phyloP scores from a whole-genome alignment of 1,140 invertebrate species.

The Aleiodes sp. region DNA sequence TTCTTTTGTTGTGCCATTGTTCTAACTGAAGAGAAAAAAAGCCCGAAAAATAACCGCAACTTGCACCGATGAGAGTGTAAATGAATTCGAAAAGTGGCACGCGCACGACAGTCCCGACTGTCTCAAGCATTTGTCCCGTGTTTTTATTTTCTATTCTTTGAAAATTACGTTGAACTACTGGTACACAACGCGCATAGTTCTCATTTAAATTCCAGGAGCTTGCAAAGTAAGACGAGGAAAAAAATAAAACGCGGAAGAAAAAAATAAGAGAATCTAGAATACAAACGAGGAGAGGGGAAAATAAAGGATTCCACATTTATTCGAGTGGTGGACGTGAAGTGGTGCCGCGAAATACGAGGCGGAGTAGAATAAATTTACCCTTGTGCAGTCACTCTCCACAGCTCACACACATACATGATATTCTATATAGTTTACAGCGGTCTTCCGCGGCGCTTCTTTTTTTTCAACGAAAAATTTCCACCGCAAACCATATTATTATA shows the following conservation, averaged over 20 bases:
- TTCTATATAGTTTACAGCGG: not conserved
- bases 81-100: not conserved
- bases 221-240: not conserved
- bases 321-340: constrained; percentile 26
- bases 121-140: not conserved
- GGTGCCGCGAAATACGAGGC: constrained; percentile 24
- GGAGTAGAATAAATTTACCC: constrained; percentile 27
- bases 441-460: not conserved
- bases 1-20: too few relatives aligned
- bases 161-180: not conserved
- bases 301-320: constrained; percentile 27
- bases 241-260: not conserved
- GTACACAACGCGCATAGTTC: constrained; percentile 1
- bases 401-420: not conserved
- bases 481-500: constrained; percentile 10
- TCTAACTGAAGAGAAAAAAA: too few relatives aligned
- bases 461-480: not conserved
- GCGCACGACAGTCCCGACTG: not conserved
- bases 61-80: not conserved
- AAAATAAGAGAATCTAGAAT: constrained; percentile 16
- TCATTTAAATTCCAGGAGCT: constrained; percentile 20
- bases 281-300: constrained; percentile 1
- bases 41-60: too few relatives aligned
- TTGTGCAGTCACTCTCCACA: constrained; percentile 7
- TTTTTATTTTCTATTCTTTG: not conserved